A percentile compares a stretch with the other conserved stretches of the same genome.
Conservation (phyloP, 2,888 invertebrate species). For the Trissolcus japonicus region DNA sequence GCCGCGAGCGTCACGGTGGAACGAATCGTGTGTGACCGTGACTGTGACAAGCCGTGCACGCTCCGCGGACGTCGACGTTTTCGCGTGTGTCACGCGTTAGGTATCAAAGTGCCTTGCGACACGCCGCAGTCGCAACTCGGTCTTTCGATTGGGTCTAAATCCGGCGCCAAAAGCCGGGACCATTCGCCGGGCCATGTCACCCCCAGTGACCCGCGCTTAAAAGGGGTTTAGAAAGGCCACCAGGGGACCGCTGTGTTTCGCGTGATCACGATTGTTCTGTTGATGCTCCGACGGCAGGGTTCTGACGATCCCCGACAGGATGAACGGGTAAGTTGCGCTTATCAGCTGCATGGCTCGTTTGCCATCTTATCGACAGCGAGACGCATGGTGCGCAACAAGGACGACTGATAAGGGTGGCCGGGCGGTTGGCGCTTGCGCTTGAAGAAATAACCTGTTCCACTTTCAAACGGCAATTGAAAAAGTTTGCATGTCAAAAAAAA, state of each 20-base stretch:
- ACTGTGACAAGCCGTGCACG: slow-evolving; percentile 39
- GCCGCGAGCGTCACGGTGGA: slow-evolving; percentile 32
- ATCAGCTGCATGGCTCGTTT: slow-evolving; percentile 51
- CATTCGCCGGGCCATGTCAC: not conserved
- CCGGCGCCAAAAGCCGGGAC: slow-evolving; percentile 31
- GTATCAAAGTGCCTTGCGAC: slow-evolving; percentile 33
- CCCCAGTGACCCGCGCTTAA: not conserved
- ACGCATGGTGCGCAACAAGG: slow-evolving; percentile 22
- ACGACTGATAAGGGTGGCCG: slow-evolving; percentile 12
- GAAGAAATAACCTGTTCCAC: too few species aligned
- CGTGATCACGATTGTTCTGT: too few species aligned
- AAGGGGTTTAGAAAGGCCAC: too few species aligned
- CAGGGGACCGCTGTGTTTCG: too few species aligned
- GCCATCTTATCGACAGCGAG: slow-evolving; percentile 62
- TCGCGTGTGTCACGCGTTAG: slow-evolving; percentile 27
- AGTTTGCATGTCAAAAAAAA: too few species aligned
- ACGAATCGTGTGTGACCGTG: slow-evolving; percentile 32
- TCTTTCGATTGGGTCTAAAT: not conserved
- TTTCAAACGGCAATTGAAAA: too few species aligned
- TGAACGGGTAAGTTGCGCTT: slow-evolving; percentile 71
- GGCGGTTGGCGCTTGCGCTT: not conserved
- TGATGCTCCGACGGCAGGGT: not conserved
- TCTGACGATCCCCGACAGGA: slow-evolving; percentile 60
- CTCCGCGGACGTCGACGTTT: slow-evolving; percentile 22
- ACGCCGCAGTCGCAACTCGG: not conserved